Evolutionary conservation across 2,113 vertebrate genomes (phyloP).

Genomic region (Megaceryle maxima): DNA sequence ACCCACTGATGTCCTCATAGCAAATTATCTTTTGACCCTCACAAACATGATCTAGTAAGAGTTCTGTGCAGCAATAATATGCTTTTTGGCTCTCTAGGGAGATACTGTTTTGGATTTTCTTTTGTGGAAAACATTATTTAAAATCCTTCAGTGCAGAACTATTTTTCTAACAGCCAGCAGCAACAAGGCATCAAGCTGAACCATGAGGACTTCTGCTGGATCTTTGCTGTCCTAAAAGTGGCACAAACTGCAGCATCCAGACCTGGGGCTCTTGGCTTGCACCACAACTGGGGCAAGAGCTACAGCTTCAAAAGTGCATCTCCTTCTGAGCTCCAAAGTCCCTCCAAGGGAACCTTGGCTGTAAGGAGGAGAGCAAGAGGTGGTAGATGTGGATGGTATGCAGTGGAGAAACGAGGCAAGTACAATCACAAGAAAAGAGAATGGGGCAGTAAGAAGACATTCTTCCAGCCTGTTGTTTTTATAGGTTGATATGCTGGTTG

Average conservation of each 20-base stretch:
- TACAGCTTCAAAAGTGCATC: not conserved
- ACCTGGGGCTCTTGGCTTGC: rapidly evolving
- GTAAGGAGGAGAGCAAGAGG: not conserved
- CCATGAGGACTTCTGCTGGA: not conserved
- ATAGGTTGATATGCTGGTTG: not conserved
- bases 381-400: too few species aligned
- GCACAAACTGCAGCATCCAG: not conserved
- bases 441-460: not conserved
- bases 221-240: not conserved
- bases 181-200: not conserved
- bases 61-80: not conserved
- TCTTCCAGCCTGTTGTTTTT: not conserved
- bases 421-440: not conserved
- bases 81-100: not conserved
- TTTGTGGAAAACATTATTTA: not conserved
- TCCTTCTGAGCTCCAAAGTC: rapidly evolving
- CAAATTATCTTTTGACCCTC: not conserved
- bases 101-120: not conserved
- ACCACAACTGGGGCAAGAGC: not conserved
- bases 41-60: not conserved
- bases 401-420: not conserved
- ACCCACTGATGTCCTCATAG: not conserved
- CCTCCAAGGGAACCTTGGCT: not conserved
- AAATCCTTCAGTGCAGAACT: not conserved
- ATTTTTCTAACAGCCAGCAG: not conserved